These are phyloP conservation scores for Apoderus coryli DNA, from an alignment of 2,888 invertebrate species.

Conservation along the genomic window DNA sequence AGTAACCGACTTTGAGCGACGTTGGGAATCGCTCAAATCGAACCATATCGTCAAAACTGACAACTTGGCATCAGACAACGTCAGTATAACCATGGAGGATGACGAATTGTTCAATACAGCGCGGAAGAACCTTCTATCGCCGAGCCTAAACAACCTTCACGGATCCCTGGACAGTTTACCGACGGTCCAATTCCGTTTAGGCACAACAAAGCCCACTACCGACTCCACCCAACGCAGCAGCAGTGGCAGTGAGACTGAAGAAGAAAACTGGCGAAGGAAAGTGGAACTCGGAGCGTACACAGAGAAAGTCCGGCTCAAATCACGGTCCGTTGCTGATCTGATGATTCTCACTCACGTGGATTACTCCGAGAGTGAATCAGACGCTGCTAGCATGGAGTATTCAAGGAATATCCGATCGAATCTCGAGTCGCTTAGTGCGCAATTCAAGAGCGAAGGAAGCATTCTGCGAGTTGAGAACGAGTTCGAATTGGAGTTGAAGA, in stretches of 20 bases:
- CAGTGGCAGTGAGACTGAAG: conserved; percentile 47
- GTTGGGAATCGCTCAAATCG: conserved; percentile 58
- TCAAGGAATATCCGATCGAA: conserved; percentile 29
- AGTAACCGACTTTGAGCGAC: conserved; percentile 47
- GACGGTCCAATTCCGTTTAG: conserved; percentile 27
- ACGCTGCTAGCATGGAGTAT: conserved; percentile 33
- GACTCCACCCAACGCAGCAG: conserved; percentile 23
- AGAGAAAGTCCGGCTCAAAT: conserved; percentile 49
- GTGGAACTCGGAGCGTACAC: conserved; percentile 44
- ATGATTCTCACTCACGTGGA: conserved; percentile 54
- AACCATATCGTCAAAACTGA: conserved; percentile 45
- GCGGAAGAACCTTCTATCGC: conserved; percentile 31
- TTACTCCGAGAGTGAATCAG: conserved; percentile 43
- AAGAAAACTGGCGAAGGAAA: conserved; percentile 44
- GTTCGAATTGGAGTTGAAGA: conserved; percentile 39
- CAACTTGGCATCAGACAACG: conserved; percentile 25
- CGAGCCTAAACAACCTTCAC: conserved; percentile 49
- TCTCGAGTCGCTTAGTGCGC: conserved; percentile 26
- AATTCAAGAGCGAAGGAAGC: conserved; percentile 42
- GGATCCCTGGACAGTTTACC: conserved; percentile 45
- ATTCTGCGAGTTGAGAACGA: conserved; percentile 38
- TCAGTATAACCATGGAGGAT: conserved; percentile 17
- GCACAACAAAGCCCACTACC: conserved; percentile 18
- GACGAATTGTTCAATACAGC: conserved; percentile 27
- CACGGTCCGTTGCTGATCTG: conserved; percentile 49